These are phyloP conservation scores for Eurosta solidaginis DNA, from an alignment of 1,140 invertebrate genomes.

Conservation along the genomic window DNA sequence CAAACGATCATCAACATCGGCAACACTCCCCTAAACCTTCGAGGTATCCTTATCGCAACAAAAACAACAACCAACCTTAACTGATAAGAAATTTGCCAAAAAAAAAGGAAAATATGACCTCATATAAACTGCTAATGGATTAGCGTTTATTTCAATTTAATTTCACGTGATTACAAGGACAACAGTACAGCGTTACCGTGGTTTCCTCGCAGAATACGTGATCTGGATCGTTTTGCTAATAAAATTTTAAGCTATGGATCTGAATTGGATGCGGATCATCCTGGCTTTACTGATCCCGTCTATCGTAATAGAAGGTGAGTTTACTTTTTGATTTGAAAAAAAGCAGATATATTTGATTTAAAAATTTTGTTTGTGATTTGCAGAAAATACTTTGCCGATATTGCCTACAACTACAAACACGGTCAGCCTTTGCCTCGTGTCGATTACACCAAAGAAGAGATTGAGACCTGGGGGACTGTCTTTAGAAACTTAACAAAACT, in stretches of 20 bases:
- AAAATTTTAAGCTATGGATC: conserved; percentile 95
- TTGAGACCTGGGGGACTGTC: conserved; percentile 87
- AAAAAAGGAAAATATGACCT: too few relatives aligned
- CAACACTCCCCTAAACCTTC: too few relatives aligned
- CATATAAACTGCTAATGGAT: too few relatives aligned
- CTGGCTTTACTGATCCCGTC: conserved; percentile 93
- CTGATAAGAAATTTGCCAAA: too few relatives aligned
- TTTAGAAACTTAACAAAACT: conserved; percentile 85
- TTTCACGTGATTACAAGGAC: conserved; percentile 83
- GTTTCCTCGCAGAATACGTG: conserved; percentile 93
- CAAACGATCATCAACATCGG: too few relatives aligned
- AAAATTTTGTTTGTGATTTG: neutral
- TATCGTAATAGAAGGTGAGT: conserved; percentile 77
- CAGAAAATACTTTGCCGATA: conserved; percentile 93
- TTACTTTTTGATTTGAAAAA: neutral
- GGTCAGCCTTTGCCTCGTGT: conserved; percentile 86
- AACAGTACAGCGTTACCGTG: conserved; percentile 87
- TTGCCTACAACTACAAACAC: conserved; percentile 95
- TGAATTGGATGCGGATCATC: conserved; percentile 95
- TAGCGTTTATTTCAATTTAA: conserved; percentile 83
- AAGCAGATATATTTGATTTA: neutral
- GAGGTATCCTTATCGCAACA: too few relatives aligned
- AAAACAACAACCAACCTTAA: too few relatives aligned
- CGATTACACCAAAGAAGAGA: conserved; percentile 87
- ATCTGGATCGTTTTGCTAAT: conserved; percentile 97